Conservation (phyloP, 2,113 vertebrate genomes). For the mouse (Mus musculus) region GRCm39 chr12:12718001-12718500, state of each 20-base stretch:
- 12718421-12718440: neutral
- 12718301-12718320: neutral
- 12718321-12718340: neutral
- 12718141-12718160: neutral
- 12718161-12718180: neutral
- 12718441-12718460: neutral
- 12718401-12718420: neutral
- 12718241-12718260: neutral
- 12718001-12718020: neutral
- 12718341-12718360: neutral
- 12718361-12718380: fast-evolving
- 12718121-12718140: neutral
- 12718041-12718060: too few species aligned
- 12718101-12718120: neutral
- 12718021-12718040: neutral
- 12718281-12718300: neutral
- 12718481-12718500: neutral
- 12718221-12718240: neutral
- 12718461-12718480: too few species aligned
- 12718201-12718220: neutral
- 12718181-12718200: neutral
- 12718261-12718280: neutral
- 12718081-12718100: neutral
- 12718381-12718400: neutral
- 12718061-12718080: neutral